phyloP scores from a whole-genome alignment of 1,140 invertebrate genomes.

The Drosophila asahinai region DNA sequence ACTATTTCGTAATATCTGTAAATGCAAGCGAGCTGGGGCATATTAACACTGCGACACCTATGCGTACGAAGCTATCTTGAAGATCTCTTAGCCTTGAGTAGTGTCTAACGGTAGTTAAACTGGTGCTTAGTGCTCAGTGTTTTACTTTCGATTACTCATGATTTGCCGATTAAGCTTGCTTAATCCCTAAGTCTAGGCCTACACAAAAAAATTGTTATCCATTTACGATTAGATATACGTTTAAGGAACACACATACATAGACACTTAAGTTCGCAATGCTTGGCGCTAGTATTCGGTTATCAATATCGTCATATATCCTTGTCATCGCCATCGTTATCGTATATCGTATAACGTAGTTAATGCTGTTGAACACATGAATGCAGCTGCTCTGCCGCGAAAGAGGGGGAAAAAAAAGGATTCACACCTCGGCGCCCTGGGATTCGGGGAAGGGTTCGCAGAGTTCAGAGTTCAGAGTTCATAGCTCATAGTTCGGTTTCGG shows the following conservation, averaged over 20 bases:
- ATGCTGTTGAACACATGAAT: slow-evolving; percentile 25
- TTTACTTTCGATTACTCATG: neutral
- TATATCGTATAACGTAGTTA: slow-evolving; percentile 8
- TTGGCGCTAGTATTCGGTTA: slow-evolving; percentile 24
- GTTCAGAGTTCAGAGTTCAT: neutral
- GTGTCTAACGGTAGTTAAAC: neutral
- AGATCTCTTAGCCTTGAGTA: slow-evolving; percentile 11
- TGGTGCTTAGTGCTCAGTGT: neutral
- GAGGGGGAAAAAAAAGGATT: neutral
- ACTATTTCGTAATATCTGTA: too few relatives aligned
- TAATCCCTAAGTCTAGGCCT: slow-evolving; percentile 20
- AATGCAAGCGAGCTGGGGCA: neutral
- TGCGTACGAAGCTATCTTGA: slow-evolving; percentile 5
- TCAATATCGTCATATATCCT: slow-evolving; percentile 7
- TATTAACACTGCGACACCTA: slow-evolving; percentile 4
- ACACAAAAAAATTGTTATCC: slow-evolving; percentile 34
- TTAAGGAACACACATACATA: slow-evolving; percentile 45
- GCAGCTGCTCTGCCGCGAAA: neutral
- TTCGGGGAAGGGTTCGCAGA: neutral
- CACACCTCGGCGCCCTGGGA: slow-evolving; percentile 18
- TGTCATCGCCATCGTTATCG: neutral
- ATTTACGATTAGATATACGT: slow-evolving; percentile 15
- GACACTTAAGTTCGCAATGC: slow-evolving; percentile 39
- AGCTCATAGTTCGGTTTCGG: neutral
- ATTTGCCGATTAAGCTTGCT: slow-evolving; percentile 16